Evolutionary conservation across 2,113 vertebrate species (phyloP), one percentile per base, ranked within the genome.

Genomic region (Amazona guildingii): DNA sequence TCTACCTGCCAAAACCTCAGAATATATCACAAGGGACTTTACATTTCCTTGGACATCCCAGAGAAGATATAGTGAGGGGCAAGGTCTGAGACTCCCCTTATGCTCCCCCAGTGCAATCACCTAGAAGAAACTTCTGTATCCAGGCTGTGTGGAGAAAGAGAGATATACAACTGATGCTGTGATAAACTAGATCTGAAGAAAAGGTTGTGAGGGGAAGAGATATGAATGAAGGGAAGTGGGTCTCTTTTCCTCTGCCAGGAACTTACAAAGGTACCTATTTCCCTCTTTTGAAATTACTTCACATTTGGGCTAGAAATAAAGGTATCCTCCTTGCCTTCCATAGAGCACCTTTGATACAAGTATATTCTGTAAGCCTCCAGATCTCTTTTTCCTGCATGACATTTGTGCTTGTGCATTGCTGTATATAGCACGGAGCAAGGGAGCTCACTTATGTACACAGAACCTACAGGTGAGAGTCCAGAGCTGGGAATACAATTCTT

Each of bases 1-100:
- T 95, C 88, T 97, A 97, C 83, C 95, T 96, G 90, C 90, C 93
- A 94, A 94, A 95, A 80, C 12, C 82, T 72, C 59, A 57, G 94
- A 96, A 83, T 92, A 69, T 89, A 91, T 54, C 73, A 37, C 70
- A 10, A 18, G 86, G n/a, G 81, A 93, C n/a, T 94, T 61, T 13
- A 49, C 25, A 52, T 89, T 94, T 95, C 78, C 63, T 82, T 89
- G 94, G 94, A 76, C 77, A 79, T 94, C 66, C 49, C 19, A 3
- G 33, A 78, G 83, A 48, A 88, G 63, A 75, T 55, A 29, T 20
- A 43, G 25, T 3, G 10, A 25, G 33, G 63, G 11, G 6, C 35
- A 69, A 86, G 46, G 44, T 63, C 24, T 73, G 84, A 94, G 57
- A 54, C 13, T 48, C 15, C 13, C 59, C 9, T 13, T 9, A 6